A percentile compares a stretch with the other conserved stretches of the same genome.
phyloP scores from a whole-genome alignment of 35 echinoderm and acorn worm genomes.

The Patiria miniata region DNA sequence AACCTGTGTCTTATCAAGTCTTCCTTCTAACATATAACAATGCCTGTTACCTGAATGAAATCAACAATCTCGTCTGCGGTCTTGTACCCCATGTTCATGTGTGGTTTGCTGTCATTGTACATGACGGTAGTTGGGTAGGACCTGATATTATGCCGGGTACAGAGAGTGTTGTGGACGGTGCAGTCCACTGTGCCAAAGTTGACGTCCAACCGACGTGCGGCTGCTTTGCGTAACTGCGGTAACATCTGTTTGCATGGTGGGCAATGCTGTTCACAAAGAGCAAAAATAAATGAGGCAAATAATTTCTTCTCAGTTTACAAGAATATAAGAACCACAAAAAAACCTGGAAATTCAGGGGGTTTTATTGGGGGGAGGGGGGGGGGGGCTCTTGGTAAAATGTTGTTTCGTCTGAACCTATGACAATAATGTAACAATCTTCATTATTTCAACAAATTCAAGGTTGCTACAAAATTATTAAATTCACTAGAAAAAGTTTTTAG shows the following conservation, averaged over 20 bases:
- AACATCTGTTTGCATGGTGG: slow-evolving; percentile 83
- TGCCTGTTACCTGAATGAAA: slow-evolving; percentile 85
- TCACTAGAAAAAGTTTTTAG: too few relatives aligned
- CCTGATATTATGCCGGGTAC: slow-evolving; percentile 76
- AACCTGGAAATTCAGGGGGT: too few relatives aligned
- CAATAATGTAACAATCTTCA: too few relatives aligned
- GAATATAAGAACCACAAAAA: too few relatives aligned
- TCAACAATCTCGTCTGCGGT: slow-evolving; percentile 57
- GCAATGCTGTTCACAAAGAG: slow-evolving; percentile 63
- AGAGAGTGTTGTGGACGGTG: slow-evolving; percentile 74
- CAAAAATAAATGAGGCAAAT: background rate
- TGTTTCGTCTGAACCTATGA: too few relatives aligned
- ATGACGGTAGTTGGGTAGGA: slow-evolving; percentile 92
- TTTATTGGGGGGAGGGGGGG: too few relatives aligned
- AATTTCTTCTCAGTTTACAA: too few relatives aligned
- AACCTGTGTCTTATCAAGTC: too few relatives aligned
- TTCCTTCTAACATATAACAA: background rate
- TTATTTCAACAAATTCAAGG: too few relatives aligned
- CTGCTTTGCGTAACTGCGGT: slow-evolving; percentile 75
- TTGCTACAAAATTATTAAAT: too few relatives aligned
- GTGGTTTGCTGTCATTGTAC: slow-evolving; percentile 81
- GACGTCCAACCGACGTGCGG: slow-evolving; percentile 47
- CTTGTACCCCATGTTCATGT: slow-evolving; percentile 70
- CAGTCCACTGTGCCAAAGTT: slow-evolving; percentile 97
- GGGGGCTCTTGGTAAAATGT: too few relatives aligned